A percentile compares a stretch with the other conserved stretches of the same genome.
Conservation (phyloP, 2,113 vertebrate genomes). For the Brachypodius melanocephalos region DNA sequence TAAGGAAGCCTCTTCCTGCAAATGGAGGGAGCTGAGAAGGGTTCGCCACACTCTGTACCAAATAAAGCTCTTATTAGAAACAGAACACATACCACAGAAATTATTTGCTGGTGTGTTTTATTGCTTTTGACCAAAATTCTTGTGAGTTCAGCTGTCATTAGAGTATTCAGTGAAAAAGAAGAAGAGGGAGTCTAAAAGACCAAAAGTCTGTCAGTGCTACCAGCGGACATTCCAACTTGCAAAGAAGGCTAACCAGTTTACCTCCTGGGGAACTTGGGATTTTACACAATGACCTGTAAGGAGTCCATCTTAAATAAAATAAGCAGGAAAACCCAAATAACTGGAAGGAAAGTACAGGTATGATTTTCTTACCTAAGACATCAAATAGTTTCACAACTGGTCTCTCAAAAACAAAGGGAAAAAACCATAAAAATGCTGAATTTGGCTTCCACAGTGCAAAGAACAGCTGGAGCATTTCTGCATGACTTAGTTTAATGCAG, state of each 20-base stretch:
- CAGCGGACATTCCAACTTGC: neutral
- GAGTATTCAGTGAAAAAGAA: neutral
- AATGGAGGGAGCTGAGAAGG: neutral
- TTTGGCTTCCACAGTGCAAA: conserved; percentile 41
- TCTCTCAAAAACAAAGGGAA: conserved; percentile 41
- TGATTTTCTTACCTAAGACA: neutral
- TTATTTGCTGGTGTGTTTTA: neutral
- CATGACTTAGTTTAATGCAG: conserved; percentile 66
- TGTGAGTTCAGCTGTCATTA: neutral
- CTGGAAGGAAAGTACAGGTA: neutral
- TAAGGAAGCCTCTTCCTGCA: neutral
- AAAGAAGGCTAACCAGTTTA: neutral
- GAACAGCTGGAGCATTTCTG: conserved; percentile 73
- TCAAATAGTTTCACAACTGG: conserved; percentile 23
- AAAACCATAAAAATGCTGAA: neutral
- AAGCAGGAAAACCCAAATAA: neutral
- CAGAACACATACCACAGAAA: neutral
- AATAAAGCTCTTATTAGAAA: neutral
- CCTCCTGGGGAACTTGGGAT: neutral
- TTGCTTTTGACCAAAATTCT: neutral
- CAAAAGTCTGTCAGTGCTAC: neutral
- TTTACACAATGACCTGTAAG: neutral
- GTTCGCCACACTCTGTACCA: neutral
- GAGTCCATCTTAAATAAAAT: neutral
- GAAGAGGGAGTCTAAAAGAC: neutral